These are phyloP conservation scores for Rutilus rutilus DNA, from an alignment of 2,113 vertebrate genomes.

Conservation along the genomic window DNA sequence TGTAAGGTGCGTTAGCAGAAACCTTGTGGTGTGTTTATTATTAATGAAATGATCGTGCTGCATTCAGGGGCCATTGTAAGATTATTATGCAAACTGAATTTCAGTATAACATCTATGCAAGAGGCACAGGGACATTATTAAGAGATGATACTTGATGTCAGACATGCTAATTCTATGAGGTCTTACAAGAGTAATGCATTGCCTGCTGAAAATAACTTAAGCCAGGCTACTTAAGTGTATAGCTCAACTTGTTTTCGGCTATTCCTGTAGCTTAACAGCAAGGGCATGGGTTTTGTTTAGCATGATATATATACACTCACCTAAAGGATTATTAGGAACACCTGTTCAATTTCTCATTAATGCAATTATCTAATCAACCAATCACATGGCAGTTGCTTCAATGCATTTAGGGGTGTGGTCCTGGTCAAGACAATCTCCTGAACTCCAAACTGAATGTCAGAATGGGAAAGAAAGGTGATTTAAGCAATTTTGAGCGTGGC, in stretches of 20 bases:
- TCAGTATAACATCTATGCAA: neutral
- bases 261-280: no score
- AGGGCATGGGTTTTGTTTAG: no score
- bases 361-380: no score
- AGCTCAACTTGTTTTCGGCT: neutral
- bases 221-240: neutral
- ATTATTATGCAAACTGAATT: slow-evolving; percentile 1
- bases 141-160: neutral
- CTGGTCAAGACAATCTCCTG: no score
- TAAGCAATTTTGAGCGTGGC: no score
- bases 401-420: no score
- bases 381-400: no score
- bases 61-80: neutral
- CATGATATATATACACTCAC: no score
- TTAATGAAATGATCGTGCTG: slow-evolving; percentile 12
- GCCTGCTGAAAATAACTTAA: neutral
- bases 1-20: neutral
- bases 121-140: neutral
- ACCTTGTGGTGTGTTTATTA: slow-evolving; percentile 10
- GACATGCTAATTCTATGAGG: neutral
- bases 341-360: no score
- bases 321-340: no score
- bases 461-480: no score
- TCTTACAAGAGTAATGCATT: neutral
- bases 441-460: no score